A percentile compares a stretch with the other conserved stretches of the same genome.
These are phyloP conservation scores for Scophthalmus maximus DNA, from an alignment of 2,113 vertebrate species.

Conservation along the genomic window DNA sequence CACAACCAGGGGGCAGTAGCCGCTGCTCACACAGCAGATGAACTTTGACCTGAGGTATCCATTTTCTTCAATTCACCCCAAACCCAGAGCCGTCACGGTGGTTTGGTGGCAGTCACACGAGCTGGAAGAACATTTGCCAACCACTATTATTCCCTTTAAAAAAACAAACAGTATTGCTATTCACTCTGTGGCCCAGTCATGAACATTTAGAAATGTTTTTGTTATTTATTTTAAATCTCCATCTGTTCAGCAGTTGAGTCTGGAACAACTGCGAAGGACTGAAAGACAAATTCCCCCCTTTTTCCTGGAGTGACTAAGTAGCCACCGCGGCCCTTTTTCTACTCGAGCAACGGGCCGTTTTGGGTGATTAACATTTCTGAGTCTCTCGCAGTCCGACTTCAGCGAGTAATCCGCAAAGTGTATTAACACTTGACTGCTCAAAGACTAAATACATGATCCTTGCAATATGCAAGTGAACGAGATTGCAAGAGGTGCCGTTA, in stretches of 20 bases:
- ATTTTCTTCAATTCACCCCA: conserved; percentile 67
- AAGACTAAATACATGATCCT: not conserved
- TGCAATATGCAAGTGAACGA: conserved; percentile 11
- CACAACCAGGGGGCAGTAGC: conserved; percentile 31
- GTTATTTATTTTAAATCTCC: not conserved
- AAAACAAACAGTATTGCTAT: not conserved
- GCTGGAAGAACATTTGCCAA: not conserved
- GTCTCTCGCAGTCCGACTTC: not conserved
- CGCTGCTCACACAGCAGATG: conserved; percentile 59
- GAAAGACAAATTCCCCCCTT: not conserved
- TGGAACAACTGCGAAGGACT: not conserved
- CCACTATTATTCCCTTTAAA: not conserved
- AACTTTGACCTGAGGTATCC: conserved; percentile 78
- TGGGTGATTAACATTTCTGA: not conserved
- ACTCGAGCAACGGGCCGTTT: not conserved
- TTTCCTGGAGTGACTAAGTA: not conserved
- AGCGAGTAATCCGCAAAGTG: not conserved
- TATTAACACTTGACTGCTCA: not conserved
- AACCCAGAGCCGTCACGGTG: not conserved
- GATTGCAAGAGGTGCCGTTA: conserved; percentile 56
- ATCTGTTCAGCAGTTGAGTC: conserved; percentile 5
- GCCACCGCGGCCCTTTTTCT: not conserved
- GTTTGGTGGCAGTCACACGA: not conserved
- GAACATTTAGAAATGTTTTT: not conserved
- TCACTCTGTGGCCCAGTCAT: not conserved